Evolutionary conservation across 2,888 invertebrate genomes (phyloP).

Genomic region (Plemyria rubiginata): DNA sequence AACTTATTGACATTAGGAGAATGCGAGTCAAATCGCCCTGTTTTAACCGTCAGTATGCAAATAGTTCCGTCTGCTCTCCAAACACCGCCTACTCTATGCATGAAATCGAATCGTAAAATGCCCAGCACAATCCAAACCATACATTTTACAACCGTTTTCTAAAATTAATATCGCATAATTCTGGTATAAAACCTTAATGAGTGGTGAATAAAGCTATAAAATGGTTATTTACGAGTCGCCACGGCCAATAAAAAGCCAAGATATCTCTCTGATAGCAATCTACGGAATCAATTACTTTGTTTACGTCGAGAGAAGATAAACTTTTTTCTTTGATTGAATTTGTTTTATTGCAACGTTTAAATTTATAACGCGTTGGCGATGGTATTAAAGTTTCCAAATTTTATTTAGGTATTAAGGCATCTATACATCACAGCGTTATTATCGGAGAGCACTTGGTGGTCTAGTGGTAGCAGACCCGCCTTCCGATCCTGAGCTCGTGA

Average conservation of each 20-base stretch:
- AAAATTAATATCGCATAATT: constrained; percentile 80
- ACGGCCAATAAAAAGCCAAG: constrained; percentile 58
- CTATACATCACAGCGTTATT: constrained; percentile 2
- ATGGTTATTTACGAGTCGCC: constrained; percentile 63
- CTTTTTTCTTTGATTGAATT: constrained; percentile 44
- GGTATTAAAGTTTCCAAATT: constrained; percentile 35
- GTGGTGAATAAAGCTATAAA: constrained; percentile 80
- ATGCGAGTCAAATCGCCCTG: background rate
- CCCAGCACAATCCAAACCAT: constrained; percentile 56
- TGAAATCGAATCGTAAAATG: constrained; percentile 54
- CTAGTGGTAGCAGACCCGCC: no score
- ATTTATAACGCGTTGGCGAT: constrained; percentile 40
- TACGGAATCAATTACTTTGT: constrained; percentile 68
- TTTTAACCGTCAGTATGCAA: background rate
- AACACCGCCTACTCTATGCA: constrained; percentile 42
- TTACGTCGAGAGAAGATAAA: constrained; percentile 53
- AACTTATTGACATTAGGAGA: background rate
- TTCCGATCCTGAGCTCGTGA: no score
- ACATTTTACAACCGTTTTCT: constrained; percentile 73
- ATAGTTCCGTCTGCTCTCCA: constrained; percentile 23
- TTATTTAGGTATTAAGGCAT: constrained; percentile 5
- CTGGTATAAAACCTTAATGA: constrained; percentile 79
- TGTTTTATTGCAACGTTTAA: constrained; percentile 44
- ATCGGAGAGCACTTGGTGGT: no score
- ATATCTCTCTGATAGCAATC: constrained; percentile 53